Base-by-base conservation (phyloP, 2,888 invertebrate species). In the Falcaria lacertinaria region DNA sequence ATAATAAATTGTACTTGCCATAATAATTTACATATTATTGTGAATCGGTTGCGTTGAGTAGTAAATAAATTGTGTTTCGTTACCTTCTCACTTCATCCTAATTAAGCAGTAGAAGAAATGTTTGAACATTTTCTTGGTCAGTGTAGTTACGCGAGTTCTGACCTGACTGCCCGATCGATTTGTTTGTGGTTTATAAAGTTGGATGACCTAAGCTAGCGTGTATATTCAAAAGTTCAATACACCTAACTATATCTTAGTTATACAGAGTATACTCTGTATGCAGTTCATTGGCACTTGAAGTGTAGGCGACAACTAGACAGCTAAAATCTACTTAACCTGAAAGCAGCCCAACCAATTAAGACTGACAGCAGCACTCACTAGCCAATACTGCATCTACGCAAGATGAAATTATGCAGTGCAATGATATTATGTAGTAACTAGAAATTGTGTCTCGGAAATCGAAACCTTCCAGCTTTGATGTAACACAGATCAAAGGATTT, bases 51-150 rank as follows among this genome's bases (percentile, higher is more conserved):
- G 61, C 64, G 81, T 73, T 86, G 82, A 86, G 69, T 80, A 71
- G 74, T 73, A 74, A 73, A 83, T 82, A 82, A 84, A 84, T 84
- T 70, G 74, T 66, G 68, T 82, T 86, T 84, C 80, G 74, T 80
- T 82, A 74, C 73, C 70, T 85, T 84, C 82, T 79, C 80, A 78
- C 83, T 72, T 78, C 61, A 48, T 57, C 59, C 64, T 80, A 74
- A 80, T 80, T 78, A 74, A 75, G 66, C 64, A 57, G 71, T 73
- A 61, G 57, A 55, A 55, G 57, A 57, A 22, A 17, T 41, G 16
- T 37, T 52, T 54, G 57, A 58, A 55, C 58, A 52, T 43, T 47
- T 44, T 50, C 15, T 22, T 42, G 14, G 14, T 39, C 34, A 15
- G 15, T 25, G n/a, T 22, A 19, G 16, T 42, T 34, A 15, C 2